A percentile compares a stretch with the other conserved stretches of the same genome.
These are phyloP conservation scores for Vannuccia rotundouncinata DNA, from an alignment of 2,888 invertebrate species.

Conservation along the genomic window DNA sequence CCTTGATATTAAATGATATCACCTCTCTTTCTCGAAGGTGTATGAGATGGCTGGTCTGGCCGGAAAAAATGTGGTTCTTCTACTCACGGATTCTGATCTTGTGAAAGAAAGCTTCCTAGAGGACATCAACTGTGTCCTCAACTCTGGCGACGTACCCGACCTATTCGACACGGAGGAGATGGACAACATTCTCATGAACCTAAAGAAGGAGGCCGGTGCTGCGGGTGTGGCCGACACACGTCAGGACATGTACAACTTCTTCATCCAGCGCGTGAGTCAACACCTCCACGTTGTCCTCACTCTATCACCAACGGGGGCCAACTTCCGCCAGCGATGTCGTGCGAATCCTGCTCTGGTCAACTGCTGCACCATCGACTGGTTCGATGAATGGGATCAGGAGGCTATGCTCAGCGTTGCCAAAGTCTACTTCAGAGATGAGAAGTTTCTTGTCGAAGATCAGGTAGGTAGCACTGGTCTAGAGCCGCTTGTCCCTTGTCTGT, in stretches of 20 bases:
- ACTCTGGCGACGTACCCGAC: conserved; percentile 56
- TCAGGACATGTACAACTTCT: conserved; percentile 51
- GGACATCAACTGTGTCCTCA: conserved; percentile 55
- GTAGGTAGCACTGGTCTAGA: background rate
- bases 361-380: conserved; percentile 57
- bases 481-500: too few species aligned
- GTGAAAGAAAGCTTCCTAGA: conserved; percentile 54
- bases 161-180: conserved; percentile 56
- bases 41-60: conserved; percentile 48
- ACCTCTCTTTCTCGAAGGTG: background rate
- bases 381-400: conserved; percentile 53
- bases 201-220: conserved; percentile 51
- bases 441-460: conserved; percentile 47
- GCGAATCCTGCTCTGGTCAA: conserved; percentile 56
- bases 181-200: conserved; percentile 53
- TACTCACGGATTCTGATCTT: conserved; percentile 48
- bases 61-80: conserved; percentile 50
- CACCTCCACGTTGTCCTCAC: conserved; percentile 55
- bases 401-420: conserved; percentile 55
- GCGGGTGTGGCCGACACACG: conserved; percentile 53
- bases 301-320: conserved; percentile 53
- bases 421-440: conserved; percentile 52
- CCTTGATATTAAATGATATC: background rate
- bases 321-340: conserved; percentile 54
- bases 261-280: conserved; percentile 50